Evolutionary conservation across 2,797 vertebrate genomes (phyloP), one percentile per base, ranked within the genome.

Genomic region (Aulostomus chinensis): DNA sequence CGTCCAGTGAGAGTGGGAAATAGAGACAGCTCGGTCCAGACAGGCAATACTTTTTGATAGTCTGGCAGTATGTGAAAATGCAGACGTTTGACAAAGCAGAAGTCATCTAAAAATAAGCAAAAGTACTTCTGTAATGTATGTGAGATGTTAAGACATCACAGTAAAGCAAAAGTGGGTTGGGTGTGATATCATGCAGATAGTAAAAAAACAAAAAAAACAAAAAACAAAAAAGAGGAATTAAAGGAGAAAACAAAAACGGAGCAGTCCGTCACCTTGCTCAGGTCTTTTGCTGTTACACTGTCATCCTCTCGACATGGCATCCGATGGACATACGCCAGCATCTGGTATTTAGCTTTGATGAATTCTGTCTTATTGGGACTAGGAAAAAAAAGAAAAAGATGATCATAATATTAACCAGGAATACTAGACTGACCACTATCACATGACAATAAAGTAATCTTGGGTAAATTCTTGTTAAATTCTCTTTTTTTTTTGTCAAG

Each of bases 351-450:
- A 35, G 95, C 95, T 83, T 95, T 91, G 72, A 99, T 98, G 88
- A 99, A 99, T 71, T 99, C 97, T 0, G 96, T 95, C 81, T 99
- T 99, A 85, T 96, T 98, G 54, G 96, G 96, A 65, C 97, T 99
- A 76, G 46, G 72, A 62, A 59, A 14, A 69, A 46, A 55, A 41
- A 4, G 47, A 38, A 17, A 12, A 11, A 3, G 30, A 13, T 4
- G n/a, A n/a, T 33, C 35, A 52, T 49, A 59, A 0, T 3, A 37
- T 9, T 2, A 15, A 35, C 29, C 17, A n/a, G 11, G 42, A 61
- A 43, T 39, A 16, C 8, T 28, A 10, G 2, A 26, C 16, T 6
- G 5, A 12, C 29, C 12, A 12, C 29, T 7, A 30, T 9, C 24
- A 25, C 6, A 2, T 25, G 8, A 5, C 3, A 25, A 6, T n/a